Evolutionary conservation across 2,888 invertebrate genomes (phyloP).

Genomic region (Camptogramma bilineatum): DNA sequence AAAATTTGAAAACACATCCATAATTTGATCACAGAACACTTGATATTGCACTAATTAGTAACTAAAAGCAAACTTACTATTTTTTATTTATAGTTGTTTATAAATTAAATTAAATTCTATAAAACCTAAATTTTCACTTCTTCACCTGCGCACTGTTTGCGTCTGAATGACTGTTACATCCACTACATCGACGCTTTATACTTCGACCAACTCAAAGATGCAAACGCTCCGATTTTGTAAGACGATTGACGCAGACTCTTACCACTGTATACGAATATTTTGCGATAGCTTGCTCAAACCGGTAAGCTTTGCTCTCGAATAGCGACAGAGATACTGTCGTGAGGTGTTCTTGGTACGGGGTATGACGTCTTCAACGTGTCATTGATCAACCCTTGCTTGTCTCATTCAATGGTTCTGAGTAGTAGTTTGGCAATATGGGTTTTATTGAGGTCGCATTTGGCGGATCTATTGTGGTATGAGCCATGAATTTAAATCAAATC

Average conservation of each 20-base stretch:
- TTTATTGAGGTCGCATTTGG: slow-evolving; percentile 69
- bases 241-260: slow-evolving; percentile 72
- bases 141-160: slow-evolving; percentile 78
- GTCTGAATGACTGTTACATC: slow-evolving; percentile 79
- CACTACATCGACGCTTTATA: slow-evolving; percentile 79
- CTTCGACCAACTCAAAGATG: slow-evolving; percentile 81
- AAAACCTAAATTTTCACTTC: slow-evolving; percentile 67
- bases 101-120: slow-evolving; percentile 55
- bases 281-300: slow-evolving; percentile 40
- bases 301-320: slow-evolving; percentile 38
- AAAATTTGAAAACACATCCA: not conserved
- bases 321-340: slow-evolving; percentile 38
- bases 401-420: slow-evolving; percentile 73
- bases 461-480: slow-evolving; percentile 63
- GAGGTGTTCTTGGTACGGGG: slow-evolving; percentile 62
- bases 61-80: slow-evolving; percentile 66
- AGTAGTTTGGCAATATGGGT: slow-evolving; percentile 74
- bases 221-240: slow-evolving; percentile 81
- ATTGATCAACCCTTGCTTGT: slow-evolving; percentile 80
- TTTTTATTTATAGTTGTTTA: slow-evolving; percentile 63
- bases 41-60: slow-evolving; percentile 37
- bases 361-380: slow-evolving; percentile 68
- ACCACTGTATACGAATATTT: slow-evolving; percentile 60
- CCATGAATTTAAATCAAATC: slow-evolving; percentile 39
- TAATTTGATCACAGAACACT: slow-evolving; percentile 28